Evolutionary conservation across 2,797 vertebrate genomes (phyloP), one percentile per base, ranked within the genome.

Genomic region (Orestias chungarensis): DNA sequence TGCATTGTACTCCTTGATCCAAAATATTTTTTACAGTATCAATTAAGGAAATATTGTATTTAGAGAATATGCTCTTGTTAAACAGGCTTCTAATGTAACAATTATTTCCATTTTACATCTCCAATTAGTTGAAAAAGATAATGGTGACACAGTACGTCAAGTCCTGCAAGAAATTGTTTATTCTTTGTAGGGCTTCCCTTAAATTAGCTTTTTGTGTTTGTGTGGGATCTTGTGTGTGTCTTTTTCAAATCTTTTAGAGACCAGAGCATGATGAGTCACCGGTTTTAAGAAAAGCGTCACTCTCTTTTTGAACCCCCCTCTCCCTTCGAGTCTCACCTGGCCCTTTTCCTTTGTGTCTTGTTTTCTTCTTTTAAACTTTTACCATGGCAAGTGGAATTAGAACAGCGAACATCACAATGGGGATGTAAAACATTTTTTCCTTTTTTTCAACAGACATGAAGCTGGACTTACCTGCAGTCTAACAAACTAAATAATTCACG

Each of bases 201-300:
- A n/a, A 35, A 14, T 61, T 14, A 40, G 20, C 23, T 4, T 40
- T 14, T 35, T 57, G 44, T 2, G 47, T 12, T 23, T 50, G 49
- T 25, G 10, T 50, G n/a, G 11, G 7, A 10, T 15, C 20, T 0
- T 5, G 44, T 20, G 23, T 12, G 50, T 35, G 18, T 11, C 9
- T n/a, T 10, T 61, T 5, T 55, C 14, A 31, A 40, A 72, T 65
- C 64, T 47, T 42, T 1, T 23, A 55, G 7, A 38, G 40, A 73
- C 25, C 55, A 57, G 35, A 74, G 38, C 74, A 38, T 59, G 62
- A 82, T 88, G 88, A 88, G 72, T 84, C 80, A 80, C 64, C 79
- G 57, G 35, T 57, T 76, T 81, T 71, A 65, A 78, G 55, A 85
- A 79, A 62, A 81, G 73, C 65, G 43, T 38, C 15, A 0, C 50